A percentile compares a stretch with the other conserved stretches of the same genome.
These are phyloP conservation scores for Columba janthina DNA, from an alignment of 2,113 vertebrate genomes.

Conservation along the genomic window DNA sequence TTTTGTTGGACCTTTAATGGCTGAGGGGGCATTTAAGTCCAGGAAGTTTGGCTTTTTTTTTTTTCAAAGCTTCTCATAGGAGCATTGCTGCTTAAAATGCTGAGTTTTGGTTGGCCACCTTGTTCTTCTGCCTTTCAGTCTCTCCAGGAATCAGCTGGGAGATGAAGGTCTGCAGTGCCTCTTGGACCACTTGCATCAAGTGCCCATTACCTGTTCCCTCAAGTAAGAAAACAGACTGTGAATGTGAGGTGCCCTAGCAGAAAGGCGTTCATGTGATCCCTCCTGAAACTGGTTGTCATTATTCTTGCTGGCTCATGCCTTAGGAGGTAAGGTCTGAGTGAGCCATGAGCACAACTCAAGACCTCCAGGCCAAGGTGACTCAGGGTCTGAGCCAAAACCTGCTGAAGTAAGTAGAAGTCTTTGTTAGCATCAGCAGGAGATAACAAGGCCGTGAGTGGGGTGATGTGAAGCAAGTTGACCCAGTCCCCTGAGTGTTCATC, in stretches of 20 bases:
- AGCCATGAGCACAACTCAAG: background rate
- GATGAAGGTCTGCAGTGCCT: conserved; percentile 65
- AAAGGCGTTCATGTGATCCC: background rate
- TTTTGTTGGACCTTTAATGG: background rate
- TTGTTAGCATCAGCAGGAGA: background rate
- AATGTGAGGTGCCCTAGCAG: background rate
- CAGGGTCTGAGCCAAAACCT: background rate
- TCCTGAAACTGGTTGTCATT: background rate
- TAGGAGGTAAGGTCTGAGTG: background rate
- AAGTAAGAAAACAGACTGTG: conserved; percentile 55
- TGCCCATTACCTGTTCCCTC: conserved; percentile 42
- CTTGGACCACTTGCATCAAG: conserved; percentile 35
- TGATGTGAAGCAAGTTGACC: background rate
- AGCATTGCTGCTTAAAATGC: background rate
- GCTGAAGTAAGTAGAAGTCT: background rate
- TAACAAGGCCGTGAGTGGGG: background rate
- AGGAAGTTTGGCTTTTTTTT: background rate
- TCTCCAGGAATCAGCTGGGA: conserved; percentile 70
- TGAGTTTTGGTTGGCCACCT: background rate
- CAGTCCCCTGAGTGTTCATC: background rate
- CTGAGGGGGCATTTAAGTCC: background rate
- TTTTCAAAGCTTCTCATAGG: background rate
- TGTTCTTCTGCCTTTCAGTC: conserved; percentile 54
- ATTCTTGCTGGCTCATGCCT: background rate
- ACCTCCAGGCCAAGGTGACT: background rate